Evolutionary conservation across 2,888 invertebrate genomes (phyloP).

Genomic region (Aleiodes alternator): DNA sequence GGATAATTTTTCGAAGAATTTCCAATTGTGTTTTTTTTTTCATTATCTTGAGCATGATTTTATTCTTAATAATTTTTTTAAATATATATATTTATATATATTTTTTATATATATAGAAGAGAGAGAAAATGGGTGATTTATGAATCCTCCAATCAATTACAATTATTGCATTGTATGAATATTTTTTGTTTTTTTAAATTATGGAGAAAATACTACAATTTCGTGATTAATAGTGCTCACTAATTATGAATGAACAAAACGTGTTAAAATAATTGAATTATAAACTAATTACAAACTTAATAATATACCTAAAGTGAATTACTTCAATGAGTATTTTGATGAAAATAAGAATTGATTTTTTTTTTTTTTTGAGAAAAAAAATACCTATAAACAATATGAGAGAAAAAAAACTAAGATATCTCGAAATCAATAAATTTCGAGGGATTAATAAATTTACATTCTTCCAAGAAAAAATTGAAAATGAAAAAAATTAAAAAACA

Average conservation of each 20-base stretch:
- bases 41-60: constrained; percentile 43
- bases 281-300: constrained; percentile 75
- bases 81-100: too few relatives aligned
- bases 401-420: background rate
- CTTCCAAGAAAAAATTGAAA: background rate
- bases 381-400: constrained; percentile 33
- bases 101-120: constrained; percentile 38
- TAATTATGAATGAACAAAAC: constrained; percentile 56
- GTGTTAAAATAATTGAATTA: constrained; percentile 70
- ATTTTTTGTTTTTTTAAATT: constrained; percentile 61
- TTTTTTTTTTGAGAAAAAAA: constrained; percentile 8
- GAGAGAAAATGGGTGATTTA: constrained; percentile 28
- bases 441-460: constrained; percentile 5
- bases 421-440: constrained; percentile 18
- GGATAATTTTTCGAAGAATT: constrained; percentile 38
- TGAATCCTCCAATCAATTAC: constrained; percentile 57
- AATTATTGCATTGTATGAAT: constrained; percentile 68
- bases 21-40: constrained; percentile 24
- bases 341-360: constrained; percentile 16
- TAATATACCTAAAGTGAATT: constrained; percentile 60
- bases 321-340: constrained; percentile 37
- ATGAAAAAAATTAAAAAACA: background rate
- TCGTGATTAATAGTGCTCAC: constrained; percentile 50
- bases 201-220: constrained; percentile 64
- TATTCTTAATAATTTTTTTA: constrained; percentile 25